phyloP scores from a whole-genome alignment of 1,140 invertebrate genomes.

The Steinernema khuongi region DNA sequence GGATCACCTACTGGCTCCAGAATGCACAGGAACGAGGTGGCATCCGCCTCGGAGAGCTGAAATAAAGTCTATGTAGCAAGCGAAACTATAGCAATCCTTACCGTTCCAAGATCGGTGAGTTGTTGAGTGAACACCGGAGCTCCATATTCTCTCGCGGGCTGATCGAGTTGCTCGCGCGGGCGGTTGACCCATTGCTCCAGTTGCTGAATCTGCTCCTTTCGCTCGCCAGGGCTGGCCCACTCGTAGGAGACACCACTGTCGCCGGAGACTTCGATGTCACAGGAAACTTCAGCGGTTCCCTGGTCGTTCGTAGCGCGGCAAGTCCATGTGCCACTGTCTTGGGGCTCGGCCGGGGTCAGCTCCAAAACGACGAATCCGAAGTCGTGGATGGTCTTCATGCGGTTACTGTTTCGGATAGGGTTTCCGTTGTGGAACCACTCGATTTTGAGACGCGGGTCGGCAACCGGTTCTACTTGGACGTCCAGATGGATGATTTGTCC shows the following conservation, averaged over 20 bases:
- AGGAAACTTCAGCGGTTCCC: constrained; percentile 86
- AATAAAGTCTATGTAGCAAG: constrained; percentile 42
- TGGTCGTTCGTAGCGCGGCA: constrained; percentile 81
- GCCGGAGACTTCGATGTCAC: constrained; percentile 69
- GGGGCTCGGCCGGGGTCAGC: constrained; percentile 82
- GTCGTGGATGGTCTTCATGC: constrained; percentile 89
- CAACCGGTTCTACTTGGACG: constrained; percentile 78
- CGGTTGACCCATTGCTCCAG: constrained; percentile 54
- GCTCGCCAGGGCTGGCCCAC: constrained; percentile 83
- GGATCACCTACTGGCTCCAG: constrained; percentile 88
- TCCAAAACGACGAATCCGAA: constrained; percentile 93
- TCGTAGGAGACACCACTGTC: constrained; percentile 85
- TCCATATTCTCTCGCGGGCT: constrained; percentile 47
- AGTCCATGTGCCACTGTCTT: constrained; percentile 82
- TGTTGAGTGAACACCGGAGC: constrained; percentile 50
- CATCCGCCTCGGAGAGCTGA: constrained; percentile 74
- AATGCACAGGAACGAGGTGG: constrained; percentile 86
- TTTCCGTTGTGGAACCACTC: constrained; percentile 96
- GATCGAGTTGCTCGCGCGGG: constrained; percentile 46
- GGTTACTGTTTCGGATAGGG: constrained; percentile 66
- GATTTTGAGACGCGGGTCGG: constrained; percentile 82
- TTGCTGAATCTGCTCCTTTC: constrained; percentile 68
- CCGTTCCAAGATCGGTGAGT: constrained; percentile 47
- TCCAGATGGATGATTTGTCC: constrained; percentile 86
- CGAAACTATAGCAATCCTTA: constrained; percentile 66